Conservation (phyloP, 2,797 vertebrate genomes). For the Trematomus bernacchii region DNA sequence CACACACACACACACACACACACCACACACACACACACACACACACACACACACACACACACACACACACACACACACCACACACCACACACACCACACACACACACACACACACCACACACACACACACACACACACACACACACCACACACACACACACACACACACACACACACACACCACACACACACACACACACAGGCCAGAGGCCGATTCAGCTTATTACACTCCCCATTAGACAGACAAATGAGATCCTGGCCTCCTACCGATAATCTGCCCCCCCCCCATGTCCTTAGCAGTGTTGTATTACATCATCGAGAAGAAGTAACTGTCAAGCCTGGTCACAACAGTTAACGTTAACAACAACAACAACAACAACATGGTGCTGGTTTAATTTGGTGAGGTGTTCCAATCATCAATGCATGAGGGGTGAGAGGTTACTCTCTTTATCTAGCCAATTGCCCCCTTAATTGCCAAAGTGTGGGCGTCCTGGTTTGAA, state of each 20-base stretch:
- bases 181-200: slow-evolving; percentile 39
- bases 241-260: slow-evolving; percentile 81
- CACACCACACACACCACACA: too few species aligned
- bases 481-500: neutral
- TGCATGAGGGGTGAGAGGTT: slow-evolving; percentile 14
- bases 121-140: too few species aligned
- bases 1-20: slow-evolving; percentile 45
- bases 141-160: too few species aligned
- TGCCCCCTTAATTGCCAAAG: neutral
- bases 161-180: too few species aligned
- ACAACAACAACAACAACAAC: slow-evolving; percentile 43
- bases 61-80: slow-evolving; percentile 28
- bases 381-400: slow-evolving; percentile 24
- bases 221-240: slow-evolving; percentile 80
- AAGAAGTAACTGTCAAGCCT: slow-evolving; percentile 61
- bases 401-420: neutral
- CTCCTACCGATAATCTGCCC: slow-evolving; percentile 72
- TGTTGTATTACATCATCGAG: slow-evolving; percentile 70
- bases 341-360: slow-evolving; percentile 42
- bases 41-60: slow-evolving; percentile 38
- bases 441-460: neutral
- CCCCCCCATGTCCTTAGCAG: slow-evolving; percentile 61
- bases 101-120: neutral
- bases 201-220: slow-evolving; percentile 73
- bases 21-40: neutral